Percentiles rank a stretch among this genome's conserved stretches.
These are phyloP conservation scores for Hylomyscus alleni DNA, from an alignment of 2,797 vertebrate genomes.

Conservation along the genomic window DNA sequence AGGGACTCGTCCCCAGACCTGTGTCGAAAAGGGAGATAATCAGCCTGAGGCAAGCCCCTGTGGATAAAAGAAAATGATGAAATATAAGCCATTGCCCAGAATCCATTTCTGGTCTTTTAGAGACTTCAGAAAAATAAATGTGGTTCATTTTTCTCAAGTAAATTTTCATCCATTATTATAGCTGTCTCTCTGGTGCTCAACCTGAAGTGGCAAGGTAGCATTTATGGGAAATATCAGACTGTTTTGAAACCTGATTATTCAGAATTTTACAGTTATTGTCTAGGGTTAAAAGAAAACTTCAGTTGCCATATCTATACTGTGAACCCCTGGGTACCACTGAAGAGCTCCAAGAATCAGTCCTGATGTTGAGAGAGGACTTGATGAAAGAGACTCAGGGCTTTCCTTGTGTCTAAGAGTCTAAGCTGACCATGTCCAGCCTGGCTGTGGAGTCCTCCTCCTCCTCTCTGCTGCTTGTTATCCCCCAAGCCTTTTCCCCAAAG, in stretches of 20 bases:
- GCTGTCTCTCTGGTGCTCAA: neutral
- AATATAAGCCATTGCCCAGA: conserved; percentile 61
- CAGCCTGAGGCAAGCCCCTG: neutral
- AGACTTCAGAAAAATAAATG: conserved; percentile 64
- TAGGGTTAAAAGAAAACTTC: too few species aligned
- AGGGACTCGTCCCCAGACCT: neutral
- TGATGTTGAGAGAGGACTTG: neutral
- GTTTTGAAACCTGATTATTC: neutral
- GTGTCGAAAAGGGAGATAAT: conserved; percentile 5
- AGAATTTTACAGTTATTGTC: neutral
- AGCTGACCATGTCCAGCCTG: neutral
- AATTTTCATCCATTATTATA: conserved; percentile 56
- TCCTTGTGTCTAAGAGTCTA: neutral
- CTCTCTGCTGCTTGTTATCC: neutral
- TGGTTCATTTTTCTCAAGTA: conserved; percentile 71
- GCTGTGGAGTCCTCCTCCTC: neutral
- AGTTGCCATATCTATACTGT: neutral
- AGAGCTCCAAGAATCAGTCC: neutral
- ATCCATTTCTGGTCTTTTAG: conserved; percentile 63
- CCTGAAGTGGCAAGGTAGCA: neutral
- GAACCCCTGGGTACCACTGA: neutral
- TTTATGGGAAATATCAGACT: neutral
- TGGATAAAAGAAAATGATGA: conserved; percentile 3
- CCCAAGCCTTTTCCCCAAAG: neutral
- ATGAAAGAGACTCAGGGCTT: neutral